Evolutionary conservation across 2,888 invertebrate species (phyloP), one percentile per base, ranked within the genome.

Genomic region (Apodemia zela): DNA sequence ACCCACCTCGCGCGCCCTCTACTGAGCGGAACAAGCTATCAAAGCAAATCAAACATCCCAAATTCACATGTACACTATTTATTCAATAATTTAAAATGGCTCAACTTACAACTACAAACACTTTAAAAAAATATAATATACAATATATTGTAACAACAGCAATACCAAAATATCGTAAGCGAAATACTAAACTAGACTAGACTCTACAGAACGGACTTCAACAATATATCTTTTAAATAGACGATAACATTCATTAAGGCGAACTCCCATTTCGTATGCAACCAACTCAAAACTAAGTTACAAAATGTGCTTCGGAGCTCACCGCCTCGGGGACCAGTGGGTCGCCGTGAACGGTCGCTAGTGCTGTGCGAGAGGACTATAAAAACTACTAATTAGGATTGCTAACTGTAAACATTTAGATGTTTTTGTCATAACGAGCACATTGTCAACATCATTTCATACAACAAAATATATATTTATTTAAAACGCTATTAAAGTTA

Each of bases 1-100:
- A 33, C 33, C 33, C 33, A 33, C 51, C 21, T 51, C 18, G 17
- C 18, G 49, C 38, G 38, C 4, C 38, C 13, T 21, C 51, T 51
- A 51, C 51, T 51, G 51, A n/a, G 51, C 51, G 51, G 51, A 51
- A 51, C 51, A 51, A 51, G 18, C 51, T 38, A 13, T 13, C 21
- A 21, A 51, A 51, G 51, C 51, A 51, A 51, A 51, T 51, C 21
- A 51, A 51, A 51, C 51, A 51, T 21, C 51, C 18, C 51, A 51
- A 13, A n/a, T 51, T 4, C 13, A 51, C 51, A 21, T 51, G 13
- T 13, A 21, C 10, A 18, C 51, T 51, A 51, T 51, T 51, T 51
- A 51, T 51, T 51, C 21, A 51, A 51, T 51, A 51, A 18, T 51
- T 51, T 51, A 11, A 13, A 51, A 51, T 13, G 51, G 18, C 51